phyloP scores from a whole-genome alignment of 2,797 vertebrate species.

The Pempheris klunzingeri region DNA sequence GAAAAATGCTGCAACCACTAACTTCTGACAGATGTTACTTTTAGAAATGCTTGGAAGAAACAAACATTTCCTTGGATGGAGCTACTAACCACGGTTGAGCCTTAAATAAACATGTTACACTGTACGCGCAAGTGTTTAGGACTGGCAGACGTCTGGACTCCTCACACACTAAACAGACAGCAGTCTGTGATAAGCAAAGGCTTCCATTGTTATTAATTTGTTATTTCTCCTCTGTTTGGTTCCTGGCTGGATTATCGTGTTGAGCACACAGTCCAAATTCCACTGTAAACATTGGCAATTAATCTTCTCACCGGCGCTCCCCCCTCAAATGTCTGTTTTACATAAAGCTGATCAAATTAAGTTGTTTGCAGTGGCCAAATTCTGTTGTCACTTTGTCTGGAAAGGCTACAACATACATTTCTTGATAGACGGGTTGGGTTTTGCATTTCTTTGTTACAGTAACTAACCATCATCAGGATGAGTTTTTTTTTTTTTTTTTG shows the following conservation, averaged over 20 bases:
- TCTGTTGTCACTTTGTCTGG: slow-evolving; percentile 77
- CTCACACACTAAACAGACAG: slow-evolving; percentile 73
- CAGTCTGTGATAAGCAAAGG: slow-evolving; percentile 77
- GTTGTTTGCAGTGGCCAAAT: slow-evolving; percentile 80
- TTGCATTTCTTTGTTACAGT: slow-evolving; percentile 64
- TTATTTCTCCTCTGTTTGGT: slow-evolving; percentile 81
- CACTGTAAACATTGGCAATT: slow-evolving; percentile 88
- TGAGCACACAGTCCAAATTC: slow-evolving; percentile 86
- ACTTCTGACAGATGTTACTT: slow-evolving; percentile 36
- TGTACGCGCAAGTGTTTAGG: slow-evolving; percentile 46
- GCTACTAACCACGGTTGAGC: slow-evolving; percentile 33
- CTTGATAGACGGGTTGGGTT: slow-evolving; percentile 22
- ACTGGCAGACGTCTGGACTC: slow-evolving; percentile 62
- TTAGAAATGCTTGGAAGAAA: slow-evolving; percentile 15
- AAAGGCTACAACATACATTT: slow-evolving; percentile 62
- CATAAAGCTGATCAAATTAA: slow-evolving; percentile 88
- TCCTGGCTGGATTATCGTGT: slow-evolving; percentile 82
- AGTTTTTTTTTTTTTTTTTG: slow-evolving; percentile 18
- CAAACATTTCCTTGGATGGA: slow-evolving; percentile 44
- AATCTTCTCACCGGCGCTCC: slow-evolving; percentile 71
- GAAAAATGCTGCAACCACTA: slow-evolving; percentile 22
- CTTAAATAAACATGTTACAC: slow-evolving; percentile 72
- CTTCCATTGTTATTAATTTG: slow-evolving; percentile 83
- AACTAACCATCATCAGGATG: slow-evolving; percentile 44
- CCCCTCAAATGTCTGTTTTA: slow-evolving; percentile 76